Evolutionary conservation across 2,113 vertebrate genomes (phyloP).

Genomic region (Cephalopterus ornatus): DNA sequence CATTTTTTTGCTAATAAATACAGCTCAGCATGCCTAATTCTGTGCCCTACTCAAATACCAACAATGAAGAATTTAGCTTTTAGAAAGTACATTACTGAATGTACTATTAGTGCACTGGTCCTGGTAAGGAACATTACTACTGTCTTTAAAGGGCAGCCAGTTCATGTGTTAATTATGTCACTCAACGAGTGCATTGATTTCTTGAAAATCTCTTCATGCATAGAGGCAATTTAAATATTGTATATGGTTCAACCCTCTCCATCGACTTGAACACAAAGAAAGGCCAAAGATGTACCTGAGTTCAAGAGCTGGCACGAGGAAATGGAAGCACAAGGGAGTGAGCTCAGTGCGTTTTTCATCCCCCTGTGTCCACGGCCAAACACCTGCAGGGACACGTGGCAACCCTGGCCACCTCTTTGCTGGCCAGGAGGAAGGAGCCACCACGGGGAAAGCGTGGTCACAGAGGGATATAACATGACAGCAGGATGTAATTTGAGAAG

Average conservation of each 20-base stretch:
- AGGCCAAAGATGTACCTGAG: neutral
- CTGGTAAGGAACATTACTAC: neutral
- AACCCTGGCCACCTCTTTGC: neutral
- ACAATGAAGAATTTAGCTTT: slow-evolving; percentile 42
- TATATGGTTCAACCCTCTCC: slow-evolving; percentile 20
- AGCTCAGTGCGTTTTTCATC: neutral
- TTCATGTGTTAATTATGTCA: slow-evolving; percentile 49
- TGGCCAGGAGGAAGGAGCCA: neutral
- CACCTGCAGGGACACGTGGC: neutral
- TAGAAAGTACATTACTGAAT: slow-evolving; percentile 17
- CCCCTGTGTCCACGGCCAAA: accelerated
- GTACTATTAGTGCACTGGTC: neutral
- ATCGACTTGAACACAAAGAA: slow-evolving; percentile 13
- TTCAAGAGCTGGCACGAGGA: neutral
- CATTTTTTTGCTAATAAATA: slow-evolving; percentile 53
- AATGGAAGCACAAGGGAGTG: neutral
- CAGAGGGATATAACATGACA: neutral
- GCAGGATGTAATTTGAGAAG: neutral
- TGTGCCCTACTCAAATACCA: slow-evolving; percentile 28
- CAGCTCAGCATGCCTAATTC: slow-evolving; percentile 22
- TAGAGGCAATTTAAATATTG: slow-evolving; percentile 41
- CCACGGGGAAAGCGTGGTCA: neutral
- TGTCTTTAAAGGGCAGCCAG: slow-evolving; percentile 42
- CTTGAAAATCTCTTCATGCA: slow-evolving; percentile 29
- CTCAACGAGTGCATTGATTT: slow-evolving; percentile 27